Evolutionary conservation across 2,113 vertebrate genomes (phyloP).

Genomic region (Mixornis gularis): DNA sequence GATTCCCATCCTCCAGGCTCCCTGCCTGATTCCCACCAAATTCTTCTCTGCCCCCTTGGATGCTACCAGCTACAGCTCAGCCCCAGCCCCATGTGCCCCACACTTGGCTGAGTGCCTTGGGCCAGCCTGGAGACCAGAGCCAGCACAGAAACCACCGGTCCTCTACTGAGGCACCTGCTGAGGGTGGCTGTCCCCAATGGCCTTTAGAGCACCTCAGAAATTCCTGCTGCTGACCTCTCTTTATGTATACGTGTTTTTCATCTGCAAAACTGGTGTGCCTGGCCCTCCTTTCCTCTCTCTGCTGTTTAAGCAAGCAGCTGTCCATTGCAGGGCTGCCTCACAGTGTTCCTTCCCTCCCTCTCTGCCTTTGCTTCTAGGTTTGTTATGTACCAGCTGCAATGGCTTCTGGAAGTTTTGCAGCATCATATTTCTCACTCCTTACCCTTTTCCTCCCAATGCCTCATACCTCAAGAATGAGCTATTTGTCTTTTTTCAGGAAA

Average conservation of each 20-base stretch:
- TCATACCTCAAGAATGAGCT: not conserved
- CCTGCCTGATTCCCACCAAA: not conserved
- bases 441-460: not conserved
- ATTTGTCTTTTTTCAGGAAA: not conserved
- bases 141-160: not conserved
- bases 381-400: not conserved
- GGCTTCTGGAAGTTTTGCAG: not conserved
- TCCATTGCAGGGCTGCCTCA: not conserved
- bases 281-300: not conserved
- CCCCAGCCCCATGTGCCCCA: fast-evolving
- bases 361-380: not conserved
- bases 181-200: not conserved
- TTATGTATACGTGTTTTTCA: fast-evolving
- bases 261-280: not conserved
- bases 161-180: not conserved
- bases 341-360: not conserved
- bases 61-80: not conserved
- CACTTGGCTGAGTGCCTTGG: not conserved
- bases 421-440: not conserved
- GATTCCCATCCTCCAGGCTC: not conserved
- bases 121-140: not conserved
- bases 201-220: not conserved
- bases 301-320: not conserved
- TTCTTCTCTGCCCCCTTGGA: not conserved
- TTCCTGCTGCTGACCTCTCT: not conserved